Base-by-base conservation (phyloP, 2,888 invertebrate species). In the Rapana venosa region DNA sequence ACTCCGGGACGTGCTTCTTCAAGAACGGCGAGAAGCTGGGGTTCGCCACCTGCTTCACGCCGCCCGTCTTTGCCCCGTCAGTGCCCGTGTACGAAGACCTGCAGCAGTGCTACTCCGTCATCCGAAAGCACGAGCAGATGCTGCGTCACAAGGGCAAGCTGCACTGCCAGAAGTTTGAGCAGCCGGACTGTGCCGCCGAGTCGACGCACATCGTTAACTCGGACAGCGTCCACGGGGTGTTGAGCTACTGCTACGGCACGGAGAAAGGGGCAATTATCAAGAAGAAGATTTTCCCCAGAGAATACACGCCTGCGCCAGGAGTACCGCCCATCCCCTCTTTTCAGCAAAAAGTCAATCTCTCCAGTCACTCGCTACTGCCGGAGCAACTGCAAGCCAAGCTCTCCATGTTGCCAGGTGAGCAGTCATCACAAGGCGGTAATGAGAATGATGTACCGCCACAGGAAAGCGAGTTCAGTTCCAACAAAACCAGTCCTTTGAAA, bases 1-100 rank as follows among this genome's bases (percentile, higher is more conserved):
- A 88, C 66, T 88, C 88, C 1, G 88, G 88, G n/a, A 88, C 83
- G 32, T 83, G 83, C 61, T 88, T 58, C 88, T 66, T 88, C 83
- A 66, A 83, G 66, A 79, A 83, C 13, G 88, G 88, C 11, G 36
- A 30, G 32, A 88, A 35, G 58, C 66, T 88, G 26, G 88, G 88
- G 6, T 88, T 66, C 13, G 88, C 88, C 88, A 88, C 88, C 8
- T 61, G 83, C 70, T 88, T 88, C 83, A 83, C 83, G 2, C 88
- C 88, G 8, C 26, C 88, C 5, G 58, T 35, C 8, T 83, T 83
- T 26, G 4, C 81, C 5, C 81, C 17, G 81, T 83, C 81, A 8
- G 58, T 20, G n/a, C n/a, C 20, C 30, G 32, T 15, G 5, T 17
- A 22, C 30, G 61, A 32, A 22, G 86, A 66, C 20, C 32, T 86